Conservation (phyloP, 2,888 invertebrate species). For the Epinotia brunnichana region DNA sequence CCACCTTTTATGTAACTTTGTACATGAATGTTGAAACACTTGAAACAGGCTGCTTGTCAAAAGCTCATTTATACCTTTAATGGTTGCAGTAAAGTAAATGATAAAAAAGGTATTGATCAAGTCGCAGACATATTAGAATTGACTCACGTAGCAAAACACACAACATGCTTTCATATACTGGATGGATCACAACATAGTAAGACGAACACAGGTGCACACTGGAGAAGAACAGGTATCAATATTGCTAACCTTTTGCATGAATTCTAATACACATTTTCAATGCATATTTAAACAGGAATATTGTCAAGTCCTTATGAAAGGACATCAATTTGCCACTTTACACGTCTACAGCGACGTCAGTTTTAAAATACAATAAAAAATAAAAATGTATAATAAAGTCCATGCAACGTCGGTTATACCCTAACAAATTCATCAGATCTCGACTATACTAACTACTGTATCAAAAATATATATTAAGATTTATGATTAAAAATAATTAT, state of each 20-base stretch:
- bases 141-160: constrained; percentile 66
- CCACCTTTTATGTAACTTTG: not conserved
- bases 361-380: constrained; percentile 10
- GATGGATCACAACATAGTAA: constrained; percentile 83
- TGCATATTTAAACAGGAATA: constrained; percentile 20
- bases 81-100: constrained; percentile 17
- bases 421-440: constrained; percentile 53
- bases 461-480: constrained; percentile 70
- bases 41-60: not conserved
- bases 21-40: constrained; percentile 7
- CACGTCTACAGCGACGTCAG: constrained; percentile 10
- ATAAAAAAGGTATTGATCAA: constrained; percentile 45
- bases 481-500: constrained; percentile 63
- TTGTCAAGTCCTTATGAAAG: constrained; percentile 2
- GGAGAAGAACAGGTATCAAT: constrained; percentile 84
- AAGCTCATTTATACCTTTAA: constrained; percentile 13
- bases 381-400: constrained; percentile 33
- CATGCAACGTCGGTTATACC: constrained; percentile 49
- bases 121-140: constrained; percentile 32
- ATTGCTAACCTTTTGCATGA: constrained; percentile 49
- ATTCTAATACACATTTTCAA: constrained; percentile 39
- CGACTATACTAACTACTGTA: constrained; percentile 68
- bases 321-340: constrained; percentile 24
- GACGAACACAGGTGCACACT: constrained; percentile 78
- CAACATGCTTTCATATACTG: constrained; percentile 76